Conservation (phyloP, 2,888 invertebrate species). For the Ferdinandea cuprea region DNA sequence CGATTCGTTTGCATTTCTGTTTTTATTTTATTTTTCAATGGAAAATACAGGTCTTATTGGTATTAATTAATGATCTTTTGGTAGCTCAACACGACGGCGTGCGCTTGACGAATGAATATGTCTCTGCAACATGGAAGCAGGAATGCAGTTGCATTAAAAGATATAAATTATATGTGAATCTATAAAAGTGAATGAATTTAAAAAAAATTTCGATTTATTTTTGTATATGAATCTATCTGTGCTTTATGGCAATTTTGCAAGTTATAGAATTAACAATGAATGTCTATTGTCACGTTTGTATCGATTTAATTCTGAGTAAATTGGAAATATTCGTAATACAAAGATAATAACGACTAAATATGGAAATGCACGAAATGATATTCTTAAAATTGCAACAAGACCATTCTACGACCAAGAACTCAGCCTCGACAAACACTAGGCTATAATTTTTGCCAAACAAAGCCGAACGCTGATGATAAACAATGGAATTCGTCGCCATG, state of each 20-base stretch:
- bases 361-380: too few species aligned
- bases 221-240: background rate
- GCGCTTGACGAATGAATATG: slow-evolving; percentile 26
- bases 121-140: background rate
- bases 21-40: slow-evolving; percentile 16
- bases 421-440: too few species aligned
- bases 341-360: too few species aligned
- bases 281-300: slow-evolving; percentile 17
- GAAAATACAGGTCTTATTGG: slow-evolving; percentile 26
- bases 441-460: too few species aligned
- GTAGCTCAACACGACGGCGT: slow-evolving; percentile 8
- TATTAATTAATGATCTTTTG: slow-evolving; percentile 49
- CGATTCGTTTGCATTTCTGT: slow-evolving; percentile 6
- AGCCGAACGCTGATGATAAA: too few species aligned
- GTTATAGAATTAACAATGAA: background rate
- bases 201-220: background rate
- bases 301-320: too few species aligned
- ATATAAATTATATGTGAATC: slow-evolving; percentile 10
- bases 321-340: too few species aligned
- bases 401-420: too few species aligned
- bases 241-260: slow-evolving; percentile 1
- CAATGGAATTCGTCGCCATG: too few species aligned
- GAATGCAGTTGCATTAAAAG: too few species aligned
- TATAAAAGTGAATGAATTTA: slow-evolving; percentile 3
- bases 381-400: too few species aligned